Conservation (phyloP, 2,888 invertebrate species). For the Monopis laevigella region DNA sequence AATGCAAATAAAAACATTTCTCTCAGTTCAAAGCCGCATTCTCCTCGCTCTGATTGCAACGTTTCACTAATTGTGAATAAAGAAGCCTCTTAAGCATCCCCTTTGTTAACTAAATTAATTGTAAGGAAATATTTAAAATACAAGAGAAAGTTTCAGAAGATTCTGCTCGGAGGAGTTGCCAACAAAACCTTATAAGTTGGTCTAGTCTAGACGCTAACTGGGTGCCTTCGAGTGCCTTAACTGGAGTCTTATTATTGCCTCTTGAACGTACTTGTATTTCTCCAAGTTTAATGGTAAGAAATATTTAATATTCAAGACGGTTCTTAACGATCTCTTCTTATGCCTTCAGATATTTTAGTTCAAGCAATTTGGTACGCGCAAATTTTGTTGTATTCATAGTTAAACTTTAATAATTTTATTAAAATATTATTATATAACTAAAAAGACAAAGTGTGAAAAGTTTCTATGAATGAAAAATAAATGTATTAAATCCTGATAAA, state of each 20-base stretch:
- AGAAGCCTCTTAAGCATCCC: conserved; percentile 36
- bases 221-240: conserved; percentile 15
- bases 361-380: too few relatives aligned
- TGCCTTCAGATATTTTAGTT: too few relatives aligned
- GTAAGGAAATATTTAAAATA: conserved; percentile 57
- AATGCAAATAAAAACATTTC: conserved; percentile 8
- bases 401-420: too few relatives aligned
- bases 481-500: too few relatives aligned
- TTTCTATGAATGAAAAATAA: too few relatives aligned
- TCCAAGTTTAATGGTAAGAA: too few relatives aligned
- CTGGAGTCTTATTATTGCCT: conserved; percentile 8
- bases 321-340: neutral
- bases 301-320: conserved; percentile 8
- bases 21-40: conserved; percentile 5
- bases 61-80: conserved; percentile 52
- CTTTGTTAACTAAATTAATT: conserved; percentile 59
- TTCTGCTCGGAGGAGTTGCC: conserved; percentile 42
- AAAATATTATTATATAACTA: too few relatives aligned
- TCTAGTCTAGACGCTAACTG: conserved; percentile 51
- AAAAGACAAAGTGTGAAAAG: too few relatives aligned
- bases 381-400: too few relatives aligned
- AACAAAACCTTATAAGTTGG: conserved; percentile 37
- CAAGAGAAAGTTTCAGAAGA: conserved; percentile 21
- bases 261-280: conserved; percentile 2
- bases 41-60: conserved; percentile 35